Base-by-base conservation (phyloP, 2,113 vertebrate genomes). In the Alosa alosa region DNA sequence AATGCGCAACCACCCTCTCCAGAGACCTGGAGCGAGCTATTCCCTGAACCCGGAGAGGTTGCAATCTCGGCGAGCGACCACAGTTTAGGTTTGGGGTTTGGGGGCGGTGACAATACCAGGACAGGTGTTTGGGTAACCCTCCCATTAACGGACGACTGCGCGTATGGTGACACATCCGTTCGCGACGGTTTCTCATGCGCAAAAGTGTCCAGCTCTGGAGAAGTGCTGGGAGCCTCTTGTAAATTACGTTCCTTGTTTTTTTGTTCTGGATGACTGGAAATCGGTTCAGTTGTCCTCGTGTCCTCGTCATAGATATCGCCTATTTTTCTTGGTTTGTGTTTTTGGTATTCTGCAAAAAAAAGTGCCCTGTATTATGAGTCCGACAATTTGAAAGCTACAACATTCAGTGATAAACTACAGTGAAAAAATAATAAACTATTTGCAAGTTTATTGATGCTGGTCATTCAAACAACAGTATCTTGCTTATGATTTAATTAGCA, bases 61-160 rank as follows among this genome's bases (percentile, higher is more conserved):
- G 97, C 97, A 81, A 98, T 97, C 93, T 98, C 97, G 0, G 96
- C 97, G 87, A 98, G 92, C 11, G 97, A 98, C 97, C 97, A 98
- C 83, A 98, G 94, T 94, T 98, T 98, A 91, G 97, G 97, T 92
- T 98, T 98, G 47, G 96, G 92, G 75, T 93, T 91, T 15, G 92
- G 91, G 85, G 92, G 92, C 0, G 94, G 94, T 15, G 94, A 96
- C 89, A 95, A 95, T 84, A 94, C 94, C 41, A 44, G 41, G 87
- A 96, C 96, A 81, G 96, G 95, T 83, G 94, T 92, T 89, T 89
- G 93, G 57, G 89, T 89, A 91, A 87, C 75, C 68, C 88, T 90
- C 78, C 91, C 90, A 13, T 85, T 84, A 75, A 89, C 49, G 0
- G 89, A 90, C 50, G 94, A 92, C 20, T 86, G 25, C 3, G 44